Conservation (phyloP, 2,113 vertebrate genomes). For the Azemiops feae region DNA sequence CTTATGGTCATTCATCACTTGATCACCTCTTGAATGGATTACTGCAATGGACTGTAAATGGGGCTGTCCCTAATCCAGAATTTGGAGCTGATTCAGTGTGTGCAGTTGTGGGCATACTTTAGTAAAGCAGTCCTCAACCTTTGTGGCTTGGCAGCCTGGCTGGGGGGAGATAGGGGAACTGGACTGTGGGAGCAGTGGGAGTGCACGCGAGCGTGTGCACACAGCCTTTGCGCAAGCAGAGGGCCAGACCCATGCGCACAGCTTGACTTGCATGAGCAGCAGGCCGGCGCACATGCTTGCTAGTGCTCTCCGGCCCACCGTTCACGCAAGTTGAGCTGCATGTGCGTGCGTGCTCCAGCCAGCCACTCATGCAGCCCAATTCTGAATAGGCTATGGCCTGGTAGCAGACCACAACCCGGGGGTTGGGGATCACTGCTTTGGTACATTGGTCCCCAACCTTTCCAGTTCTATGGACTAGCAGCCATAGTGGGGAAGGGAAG, state of each 20-base stretch:
- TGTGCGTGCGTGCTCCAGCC: no score
- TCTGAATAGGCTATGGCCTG: no score
- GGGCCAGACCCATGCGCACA: no score
- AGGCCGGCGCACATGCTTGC: no score
- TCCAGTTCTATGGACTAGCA: neutral
- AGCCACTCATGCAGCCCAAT: no score
- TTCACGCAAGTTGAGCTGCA: no score
- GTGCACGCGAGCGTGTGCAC: no score
- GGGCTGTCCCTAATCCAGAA: neutral
- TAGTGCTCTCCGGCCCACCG: no score
- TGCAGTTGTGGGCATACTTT: neutral
- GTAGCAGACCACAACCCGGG: no score
- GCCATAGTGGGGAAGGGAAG: no score
- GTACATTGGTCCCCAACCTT: neutral
- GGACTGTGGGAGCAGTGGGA: neutral
- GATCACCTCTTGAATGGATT: neutral
- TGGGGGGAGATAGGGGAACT: neutral
- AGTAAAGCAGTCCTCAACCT: neutral
- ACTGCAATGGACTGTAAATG: neutral
- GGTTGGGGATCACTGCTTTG: neutral
- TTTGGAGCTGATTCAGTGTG: neutral
- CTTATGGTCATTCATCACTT: neutral
- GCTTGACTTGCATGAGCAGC: no score
- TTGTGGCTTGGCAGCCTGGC: neutral
- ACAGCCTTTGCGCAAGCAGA: no score